Evolutionary conservation across 2,797 vertebrate species (phyloP).

Genomic region (Diglossa cyanea): DNA sequence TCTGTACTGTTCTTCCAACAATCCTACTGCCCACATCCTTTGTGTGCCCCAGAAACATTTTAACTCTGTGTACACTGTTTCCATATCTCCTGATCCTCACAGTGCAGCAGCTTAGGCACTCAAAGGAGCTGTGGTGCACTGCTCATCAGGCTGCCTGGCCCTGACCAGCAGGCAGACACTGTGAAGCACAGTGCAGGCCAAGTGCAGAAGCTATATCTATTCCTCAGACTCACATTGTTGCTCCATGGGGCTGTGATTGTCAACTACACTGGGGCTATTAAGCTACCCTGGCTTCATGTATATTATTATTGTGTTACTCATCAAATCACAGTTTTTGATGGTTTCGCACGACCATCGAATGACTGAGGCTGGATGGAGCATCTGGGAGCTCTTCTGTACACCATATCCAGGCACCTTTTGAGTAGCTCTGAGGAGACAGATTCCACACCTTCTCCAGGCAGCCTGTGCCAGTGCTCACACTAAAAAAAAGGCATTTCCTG

Average conservation of each 20-base stretch:
- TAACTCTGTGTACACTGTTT: not conserved
- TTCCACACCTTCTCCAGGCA: not conserved
- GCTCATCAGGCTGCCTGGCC: not conserved
- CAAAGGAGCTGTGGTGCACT: not conserved
- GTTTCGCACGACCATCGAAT: not conserved
- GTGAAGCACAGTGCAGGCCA: not conserved
- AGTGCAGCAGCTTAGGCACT: not conserved
- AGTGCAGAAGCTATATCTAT: not conserved
- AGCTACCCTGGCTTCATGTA: not conserved
- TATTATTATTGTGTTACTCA: not conserved
- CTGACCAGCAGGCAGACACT: not conserved
- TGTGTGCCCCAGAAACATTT: not conserved
- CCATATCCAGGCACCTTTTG: not conserved
- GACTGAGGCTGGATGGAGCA: not conserved
- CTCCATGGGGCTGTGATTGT: not conserved
- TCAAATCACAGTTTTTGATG: not conserved
- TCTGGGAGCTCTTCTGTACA: not conserved
- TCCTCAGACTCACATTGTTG: not conserved
- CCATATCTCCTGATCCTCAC: not conserved
- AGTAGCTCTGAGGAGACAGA: not conserved
- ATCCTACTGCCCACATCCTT: not conserved
- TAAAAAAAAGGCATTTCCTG: not conserved
- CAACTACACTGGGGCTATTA: not conserved
- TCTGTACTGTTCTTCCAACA: not conserved
- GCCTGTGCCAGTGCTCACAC: not conserved